Evolutionary conservation across 1,140 invertebrate species (phyloP), one percentile per base, ranked within the genome.

Genomic region (Chlorops oryzae): DNA sequence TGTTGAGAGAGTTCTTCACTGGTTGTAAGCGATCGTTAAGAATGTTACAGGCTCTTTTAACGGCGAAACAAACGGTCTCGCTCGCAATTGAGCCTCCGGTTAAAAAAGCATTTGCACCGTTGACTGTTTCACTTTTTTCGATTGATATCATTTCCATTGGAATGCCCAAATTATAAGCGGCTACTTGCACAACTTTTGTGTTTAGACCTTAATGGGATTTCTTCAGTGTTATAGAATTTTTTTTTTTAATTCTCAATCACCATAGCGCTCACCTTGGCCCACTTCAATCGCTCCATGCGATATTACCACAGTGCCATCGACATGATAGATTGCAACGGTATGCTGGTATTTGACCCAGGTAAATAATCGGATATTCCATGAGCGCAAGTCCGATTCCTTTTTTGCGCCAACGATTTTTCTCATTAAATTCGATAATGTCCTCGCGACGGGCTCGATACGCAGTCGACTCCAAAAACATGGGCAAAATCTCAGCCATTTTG

Each of bases 261-360:
- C n/a, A n/a, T n/a, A n/a, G n/a, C n/a, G n/a, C n/a, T n/a, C n/a
- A 32, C 86, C 85, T 65, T 87, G 85, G 2, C 85, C 86, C 25
- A 80, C 79, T 70, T 88, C 85, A 39, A 85, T 77, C 2, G 85
- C 85, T 18, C 80, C 83, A 56, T 84, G 80, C n/a, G 75, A 70
- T 20, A 87, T 69, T 1, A 78, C 75, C 12, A 87, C 83, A 7
- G 81, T 81, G 18, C 84, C 84, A 67, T 86, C 85, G 0, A 73
- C 60, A 35, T 78, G 77, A 59, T 81, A 83, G 40, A 87, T 76
- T 15, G 79, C 75, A 1, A 87, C 77, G 13, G 79, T 67, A n/a
- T 0, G 75, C 74, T 37, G 78, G 77, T 50, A 70, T 79, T 32
- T 74, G 66, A 22, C 74, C 74, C 25, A 55, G 73, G 45, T 72